These are phyloP conservation scores for Metaphire vulgaris DNA, from an alignment of 1,140 invertebrate genomes.

Conservation along the genomic window DNA sequence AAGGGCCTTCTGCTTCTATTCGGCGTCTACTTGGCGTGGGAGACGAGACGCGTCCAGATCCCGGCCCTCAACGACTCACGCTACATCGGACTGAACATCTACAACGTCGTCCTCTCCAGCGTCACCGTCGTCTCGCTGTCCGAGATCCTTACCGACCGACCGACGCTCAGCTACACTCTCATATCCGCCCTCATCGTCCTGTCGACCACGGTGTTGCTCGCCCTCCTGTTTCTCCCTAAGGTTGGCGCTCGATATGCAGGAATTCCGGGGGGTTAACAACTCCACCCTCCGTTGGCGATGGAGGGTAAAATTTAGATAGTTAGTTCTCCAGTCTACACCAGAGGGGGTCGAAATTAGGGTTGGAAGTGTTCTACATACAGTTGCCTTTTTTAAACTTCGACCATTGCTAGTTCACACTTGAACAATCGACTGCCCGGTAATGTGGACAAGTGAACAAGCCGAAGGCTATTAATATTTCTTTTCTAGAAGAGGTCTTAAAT, in stretches of 20 bases:
- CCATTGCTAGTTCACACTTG: too few relatives aligned
- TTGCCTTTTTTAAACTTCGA: too few relatives aligned
- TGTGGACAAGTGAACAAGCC: too few relatives aligned
- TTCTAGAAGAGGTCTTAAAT: too few relatives aligned
- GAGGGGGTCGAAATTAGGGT: too few relatives aligned
- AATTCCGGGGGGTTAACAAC: background rate
- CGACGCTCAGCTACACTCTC: constrained; percentile 73
- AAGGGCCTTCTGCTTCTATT: constrained; percentile 35
- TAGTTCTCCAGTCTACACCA: too few relatives aligned
- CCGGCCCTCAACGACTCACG: constrained; percentile 93
- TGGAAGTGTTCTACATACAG: too few relatives aligned
- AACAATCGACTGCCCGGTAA: too few relatives aligned
- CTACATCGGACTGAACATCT: constrained; percentile 78
- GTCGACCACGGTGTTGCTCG: constrained; percentile 76
- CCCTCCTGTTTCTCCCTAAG: constrained; percentile 80
- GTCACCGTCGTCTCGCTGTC: constrained; percentile 75
- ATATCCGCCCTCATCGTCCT: constrained; percentile 74
- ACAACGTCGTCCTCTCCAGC: constrained; percentile 81
- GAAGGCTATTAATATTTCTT: too few relatives aligned
- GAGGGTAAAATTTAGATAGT: too few relatives aligned
- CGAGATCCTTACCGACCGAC: constrained; percentile 73
- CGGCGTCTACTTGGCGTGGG: constrained; percentile 78
- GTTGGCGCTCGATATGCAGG: constrained; percentile 38
- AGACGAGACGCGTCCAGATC: constrained; percentile 89
- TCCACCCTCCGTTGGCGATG: background rate